Percentiles rank a stretch among this genome's conserved stretches.
Conservation (phyloP, 2,113 vertebrate species). For the Salvelinus fontinalis region DNA sequence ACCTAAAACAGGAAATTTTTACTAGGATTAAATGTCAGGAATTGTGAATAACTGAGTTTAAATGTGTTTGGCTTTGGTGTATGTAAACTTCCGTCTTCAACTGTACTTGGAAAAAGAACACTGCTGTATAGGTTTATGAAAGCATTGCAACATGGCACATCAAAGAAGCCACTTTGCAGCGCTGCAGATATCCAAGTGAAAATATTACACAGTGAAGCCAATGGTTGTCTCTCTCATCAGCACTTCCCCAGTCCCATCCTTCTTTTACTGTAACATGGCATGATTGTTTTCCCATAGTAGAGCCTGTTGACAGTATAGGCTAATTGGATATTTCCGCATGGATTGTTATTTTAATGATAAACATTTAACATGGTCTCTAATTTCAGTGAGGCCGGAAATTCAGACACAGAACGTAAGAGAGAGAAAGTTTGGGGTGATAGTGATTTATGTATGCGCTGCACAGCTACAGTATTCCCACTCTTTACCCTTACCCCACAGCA, state of each 20-base stretch:
- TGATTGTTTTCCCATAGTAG: too few relatives aligned
- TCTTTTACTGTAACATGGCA: constrained; percentile 29
- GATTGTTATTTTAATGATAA: constrained; percentile 56
- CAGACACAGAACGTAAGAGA: not conserved
- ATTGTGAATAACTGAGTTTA: too few relatives aligned
- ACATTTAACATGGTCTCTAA: constrained; percentile 26
- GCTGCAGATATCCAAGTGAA: constrained; percentile 19
- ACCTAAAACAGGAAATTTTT: too few relatives aligned
- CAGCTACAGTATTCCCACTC: not conserved
- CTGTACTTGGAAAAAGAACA: too few relatives aligned
- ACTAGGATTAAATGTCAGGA: too few relatives aligned
- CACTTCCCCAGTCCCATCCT: not conserved
- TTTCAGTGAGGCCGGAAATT: constrained; percentile 21
- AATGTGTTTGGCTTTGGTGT: too few relatives aligned
- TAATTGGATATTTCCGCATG: constrained; percentile 38
- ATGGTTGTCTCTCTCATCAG: not conserved
- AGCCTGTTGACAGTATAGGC: too few relatives aligned
- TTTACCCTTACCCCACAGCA: too few relatives aligned
- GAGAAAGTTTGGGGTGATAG: not conserved
- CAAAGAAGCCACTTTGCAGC: constrained; percentile 1
- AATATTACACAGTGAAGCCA: constrained; percentile 20
- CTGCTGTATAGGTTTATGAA: too few relatives aligned
- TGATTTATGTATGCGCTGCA: not conserved
- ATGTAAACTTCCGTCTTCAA: too few relatives aligned
- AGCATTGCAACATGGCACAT: not conserved